Conservation (phyloP, 2,113 vertebrate genomes). For the Oncorhynchus kisutch region DNA sequence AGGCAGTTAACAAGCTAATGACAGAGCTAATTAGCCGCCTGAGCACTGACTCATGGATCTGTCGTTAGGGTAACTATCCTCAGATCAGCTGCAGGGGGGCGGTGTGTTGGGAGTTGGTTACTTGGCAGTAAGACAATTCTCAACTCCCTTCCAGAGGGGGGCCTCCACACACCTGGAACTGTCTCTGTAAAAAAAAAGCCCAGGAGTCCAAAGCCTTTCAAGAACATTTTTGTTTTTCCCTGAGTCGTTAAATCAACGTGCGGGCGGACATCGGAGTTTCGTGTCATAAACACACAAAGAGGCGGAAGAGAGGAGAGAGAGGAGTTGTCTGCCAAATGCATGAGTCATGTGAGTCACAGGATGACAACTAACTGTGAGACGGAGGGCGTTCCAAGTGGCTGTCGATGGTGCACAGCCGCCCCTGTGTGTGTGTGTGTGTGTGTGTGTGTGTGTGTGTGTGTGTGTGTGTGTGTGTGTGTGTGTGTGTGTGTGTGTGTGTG, state of each 20-base stretch:
- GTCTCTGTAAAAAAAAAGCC: constrained; percentile 24
- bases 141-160: not conserved
- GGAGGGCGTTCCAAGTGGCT: not conserved
- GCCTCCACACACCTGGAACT: constrained; percentile 28
- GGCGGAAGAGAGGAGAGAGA: not conserved
- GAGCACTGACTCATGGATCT: not conserved
- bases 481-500: too few relatives aligned
- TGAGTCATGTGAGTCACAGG: not conserved
- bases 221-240: not conserved
- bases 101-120: not conserved
- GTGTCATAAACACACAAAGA: not conserved
- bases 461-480: too few relatives aligned
- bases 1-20: constrained; percentile 5
- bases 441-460: too few relatives aligned
- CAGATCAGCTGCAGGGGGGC: not conserved
- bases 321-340: not conserved
- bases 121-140: constrained; percentile 13
- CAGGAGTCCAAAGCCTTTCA: not conserved
- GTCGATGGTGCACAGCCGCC: not conserved
- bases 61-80: not conserved
- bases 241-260: not conserved
- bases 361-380: not conserved
- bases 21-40: constrained; percentile 3
- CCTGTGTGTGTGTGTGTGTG: too few relatives aligned
- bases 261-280: not conserved